Percentiles rank a stretch among this genome's conserved stretches.
Conservation (phyloP, 2,113 vertebrate species). For the Edolisoma coerulescens region DNA sequence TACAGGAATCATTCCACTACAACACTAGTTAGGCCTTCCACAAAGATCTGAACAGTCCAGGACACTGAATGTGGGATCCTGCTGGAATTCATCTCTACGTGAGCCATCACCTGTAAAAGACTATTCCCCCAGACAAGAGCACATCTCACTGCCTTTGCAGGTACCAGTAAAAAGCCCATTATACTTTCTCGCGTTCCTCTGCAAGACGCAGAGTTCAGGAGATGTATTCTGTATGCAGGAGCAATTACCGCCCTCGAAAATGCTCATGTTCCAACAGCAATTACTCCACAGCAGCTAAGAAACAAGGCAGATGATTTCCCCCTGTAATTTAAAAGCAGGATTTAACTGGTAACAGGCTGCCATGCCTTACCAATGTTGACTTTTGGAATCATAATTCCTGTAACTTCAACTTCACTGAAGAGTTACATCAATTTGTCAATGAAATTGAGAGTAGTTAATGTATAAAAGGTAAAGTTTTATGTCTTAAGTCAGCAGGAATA, state of each 20-base stretch:
- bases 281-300: neutral
- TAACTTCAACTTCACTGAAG: neutral
- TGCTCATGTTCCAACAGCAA: neutral
- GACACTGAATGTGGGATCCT: neutral
- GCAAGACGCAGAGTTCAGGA: neutral
- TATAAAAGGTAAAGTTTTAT: neutral
- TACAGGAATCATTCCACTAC: neutral
- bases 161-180: neutral
- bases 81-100: neutral
- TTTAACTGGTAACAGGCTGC: neutral
- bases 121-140: neutral
- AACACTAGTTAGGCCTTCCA: neutral
- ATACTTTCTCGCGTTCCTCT: neutral
- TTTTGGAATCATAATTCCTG: neutral
- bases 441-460: neutral
- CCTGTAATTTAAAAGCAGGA: neutral
- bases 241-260: neutral
- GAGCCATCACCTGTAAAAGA: neutral
- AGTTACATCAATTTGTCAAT: neutral
- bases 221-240: neutral
- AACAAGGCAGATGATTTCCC: neutral
- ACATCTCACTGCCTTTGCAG: neutral
- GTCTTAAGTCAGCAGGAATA: neutral
- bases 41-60: neutral
- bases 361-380: neutral